Percentiles rank a stretch among this genome's conserved stretches.
Evolutionary conservation across 1,140 invertebrate genomes (phyloP).

Genomic region (Pseudachorutes palmiensis): DNA sequence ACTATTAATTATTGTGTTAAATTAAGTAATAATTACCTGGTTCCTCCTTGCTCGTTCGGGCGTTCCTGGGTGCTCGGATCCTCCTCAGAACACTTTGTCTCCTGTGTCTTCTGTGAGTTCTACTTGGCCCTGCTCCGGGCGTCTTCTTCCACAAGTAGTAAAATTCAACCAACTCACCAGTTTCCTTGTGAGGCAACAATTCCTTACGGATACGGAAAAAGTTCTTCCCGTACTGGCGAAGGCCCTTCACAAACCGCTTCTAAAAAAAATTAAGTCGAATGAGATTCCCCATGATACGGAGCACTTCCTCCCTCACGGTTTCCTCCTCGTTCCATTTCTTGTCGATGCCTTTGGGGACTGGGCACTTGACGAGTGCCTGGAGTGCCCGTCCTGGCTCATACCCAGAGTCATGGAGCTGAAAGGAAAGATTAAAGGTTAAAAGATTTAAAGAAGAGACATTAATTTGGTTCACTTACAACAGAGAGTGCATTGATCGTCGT

Average conservation of each 20-base stretch:
- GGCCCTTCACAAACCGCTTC: slow-evolving; percentile 95
- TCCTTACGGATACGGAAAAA: slow-evolving; percentile 97
- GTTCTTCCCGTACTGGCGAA: slow-evolving; percentile 97
- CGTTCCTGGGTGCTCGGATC: slow-evolving; percentile 70
- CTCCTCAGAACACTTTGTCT: slow-evolving; percentile 79
- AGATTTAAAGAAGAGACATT: slow-evolving; percentile 41
- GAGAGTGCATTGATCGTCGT: slow-evolving; percentile 96
- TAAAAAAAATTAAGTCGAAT: slow-evolving; percentile 38
- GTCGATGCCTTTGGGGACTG: slow-evolving; percentile 89
- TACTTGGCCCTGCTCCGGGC: slow-evolving; percentile 90
- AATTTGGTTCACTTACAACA: slow-evolving; percentile 54
- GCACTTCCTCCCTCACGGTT: slow-evolving; percentile 63
- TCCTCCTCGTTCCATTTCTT: slow-evolving; percentile 98
- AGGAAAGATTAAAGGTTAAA: slow-evolving; percentile 11
- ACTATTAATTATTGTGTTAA: no score
- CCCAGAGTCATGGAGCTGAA: slow-evolving; percentile 77
- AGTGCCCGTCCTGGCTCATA: slow-evolving; percentile 92
- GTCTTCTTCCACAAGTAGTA: slow-evolving; percentile 99
- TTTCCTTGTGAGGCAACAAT: slow-evolving; percentile 90
- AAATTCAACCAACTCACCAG: slow-evolving; percentile 92
- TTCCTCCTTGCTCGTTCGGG: slow-evolving; percentile 43
- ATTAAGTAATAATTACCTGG: slow-evolving; percentile 39
- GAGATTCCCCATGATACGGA: no score
- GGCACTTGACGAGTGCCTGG: slow-evolving; percentile 92
- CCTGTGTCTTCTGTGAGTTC: slow-evolving; percentile 74